Evolutionary conservation across 2,797 vertebrate species (phyloP).

Genomic region (Selene dorsalis): DNA sequence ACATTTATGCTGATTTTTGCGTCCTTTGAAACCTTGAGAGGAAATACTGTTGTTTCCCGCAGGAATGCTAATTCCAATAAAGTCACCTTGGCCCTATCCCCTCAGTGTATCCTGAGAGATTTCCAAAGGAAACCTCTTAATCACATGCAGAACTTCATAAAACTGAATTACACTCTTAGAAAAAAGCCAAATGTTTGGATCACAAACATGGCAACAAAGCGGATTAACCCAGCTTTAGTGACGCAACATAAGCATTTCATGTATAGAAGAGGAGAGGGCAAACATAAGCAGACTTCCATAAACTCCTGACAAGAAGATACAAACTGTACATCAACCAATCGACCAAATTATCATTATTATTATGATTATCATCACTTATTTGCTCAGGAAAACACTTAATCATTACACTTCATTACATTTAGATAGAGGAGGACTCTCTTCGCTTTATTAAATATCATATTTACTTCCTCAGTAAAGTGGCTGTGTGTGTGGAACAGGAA

Average conservation of each 20-base stretch:
- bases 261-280: slow-evolving; percentile 24
- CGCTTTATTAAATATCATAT: not conserved
- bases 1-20: slow-evolving; percentile 6
- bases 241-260: slow-evolving; percentile 54
- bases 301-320: not conserved
- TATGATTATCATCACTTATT: too few species aligned
- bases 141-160: slow-evolving; percentile 61
- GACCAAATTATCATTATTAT: not conserved
- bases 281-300: slow-evolving; percentile 22
- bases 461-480: not conserved
- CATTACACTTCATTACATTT: too few species aligned
- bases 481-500: not conserved
- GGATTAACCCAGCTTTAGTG: slow-evolving; percentile 62
- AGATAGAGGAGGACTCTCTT: not conserved
- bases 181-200: slow-evolving; percentile 51
- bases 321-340: not conserved
- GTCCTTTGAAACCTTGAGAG: slow-evolving; percentile 5
- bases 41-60: slow-evolving; percentile 16
- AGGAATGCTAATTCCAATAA: slow-evolving; percentile 20
- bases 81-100: slow-evolving; percentile 58
- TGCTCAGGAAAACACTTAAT: too few species aligned
- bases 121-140: slow-evolving; percentile 54
- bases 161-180: slow-evolving; percentile 61
- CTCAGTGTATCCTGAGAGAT: slow-evolving; percentile 1
- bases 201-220: slow-evolving; percentile 54